These are phyloP conservation scores for Eulemur macaco DNA, from an alignment of 2,113 vertebrate genomes.

Conservation along the genomic window DNA sequence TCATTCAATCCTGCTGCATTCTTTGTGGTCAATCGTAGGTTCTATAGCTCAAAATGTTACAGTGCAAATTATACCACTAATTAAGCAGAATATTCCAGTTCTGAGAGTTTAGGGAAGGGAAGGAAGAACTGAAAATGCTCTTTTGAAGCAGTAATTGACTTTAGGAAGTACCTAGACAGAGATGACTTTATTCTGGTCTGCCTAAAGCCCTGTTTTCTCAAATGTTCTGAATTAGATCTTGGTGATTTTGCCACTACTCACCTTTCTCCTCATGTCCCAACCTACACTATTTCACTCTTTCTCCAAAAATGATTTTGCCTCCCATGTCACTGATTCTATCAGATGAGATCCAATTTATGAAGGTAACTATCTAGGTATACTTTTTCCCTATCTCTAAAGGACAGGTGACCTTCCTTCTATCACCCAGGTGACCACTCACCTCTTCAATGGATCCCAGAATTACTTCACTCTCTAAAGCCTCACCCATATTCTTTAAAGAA, in stretches of 20 bases:
- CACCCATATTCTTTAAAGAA: background rate
- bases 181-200: background rate
- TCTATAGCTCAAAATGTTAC: background rate
- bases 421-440: background rate
- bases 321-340: background rate
- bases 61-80: background rate
- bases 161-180: background rate
- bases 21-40: background rate
- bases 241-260: background rate
- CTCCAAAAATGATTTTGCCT: background rate
- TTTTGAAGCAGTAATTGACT: background rate
- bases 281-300: background rate
- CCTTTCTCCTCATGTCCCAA: background rate
- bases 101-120: background rate
- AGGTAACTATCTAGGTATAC: background rate
- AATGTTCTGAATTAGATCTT: background rate
- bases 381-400: background rate
- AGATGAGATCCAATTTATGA: background rate
- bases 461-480: background rate
- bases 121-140: background rate
- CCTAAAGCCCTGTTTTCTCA: background rate
- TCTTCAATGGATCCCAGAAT: background rate
- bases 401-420: background rate
- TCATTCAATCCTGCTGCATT: background rate
- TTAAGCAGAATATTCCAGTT: background rate